Conservation (phyloP, 1,140 invertebrate genomes). For the Thaumetopoea pityocampa region DNA sequence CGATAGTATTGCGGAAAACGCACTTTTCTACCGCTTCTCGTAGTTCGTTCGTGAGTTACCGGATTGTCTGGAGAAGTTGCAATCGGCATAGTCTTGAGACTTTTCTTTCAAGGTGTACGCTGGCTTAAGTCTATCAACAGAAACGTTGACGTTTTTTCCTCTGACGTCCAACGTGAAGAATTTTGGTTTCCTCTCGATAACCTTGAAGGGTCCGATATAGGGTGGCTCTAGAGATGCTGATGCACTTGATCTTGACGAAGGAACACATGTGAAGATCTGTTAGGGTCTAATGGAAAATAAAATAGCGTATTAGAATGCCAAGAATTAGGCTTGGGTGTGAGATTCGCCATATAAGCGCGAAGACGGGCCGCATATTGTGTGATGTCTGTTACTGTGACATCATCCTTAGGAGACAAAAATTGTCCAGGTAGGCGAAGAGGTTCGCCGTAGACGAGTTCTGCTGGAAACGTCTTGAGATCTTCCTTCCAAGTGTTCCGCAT, state of each 20-base stretch:
- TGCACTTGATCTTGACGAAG: conserved; percentile 40
- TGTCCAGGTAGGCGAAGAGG: too few relatives aligned
- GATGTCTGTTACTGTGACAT: too few relatives aligned
- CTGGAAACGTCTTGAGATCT: too few relatives aligned
- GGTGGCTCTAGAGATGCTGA: conserved; percentile 40
- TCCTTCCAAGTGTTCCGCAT: too few relatives aligned
- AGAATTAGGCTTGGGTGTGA: conserved; percentile 22
- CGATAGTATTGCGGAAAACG: too few relatives aligned
- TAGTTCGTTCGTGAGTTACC: too few relatives aligned
- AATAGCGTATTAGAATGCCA: conserved; percentile 27
- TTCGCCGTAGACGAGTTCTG: too few relatives aligned
- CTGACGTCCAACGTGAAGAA: conserved; percentile 33
- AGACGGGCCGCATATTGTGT: conserved; percentile 22
- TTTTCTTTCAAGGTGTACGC: too few relatives aligned
- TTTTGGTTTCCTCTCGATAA: conserved; percentile 32
- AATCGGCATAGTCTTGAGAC: too few relatives aligned
- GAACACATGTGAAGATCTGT: conserved; percentile 34
- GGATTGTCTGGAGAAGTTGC: too few relatives aligned
- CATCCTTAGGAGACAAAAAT: too few relatives aligned
- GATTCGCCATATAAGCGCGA: conserved; percentile 19
- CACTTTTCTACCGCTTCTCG: too few relatives aligned
- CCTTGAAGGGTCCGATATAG: conserved; percentile 51
- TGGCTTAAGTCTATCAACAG: conserved; percentile 52
- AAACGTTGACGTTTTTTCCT: conserved; percentile 30
- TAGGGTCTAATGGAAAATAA: conserved; percentile 23